Evolutionary conservation across 2,113 vertebrate genomes (phyloP), one percentile per base, ranked within the genome.

Genomic region (Aptenodytes forsteri): DNA sequence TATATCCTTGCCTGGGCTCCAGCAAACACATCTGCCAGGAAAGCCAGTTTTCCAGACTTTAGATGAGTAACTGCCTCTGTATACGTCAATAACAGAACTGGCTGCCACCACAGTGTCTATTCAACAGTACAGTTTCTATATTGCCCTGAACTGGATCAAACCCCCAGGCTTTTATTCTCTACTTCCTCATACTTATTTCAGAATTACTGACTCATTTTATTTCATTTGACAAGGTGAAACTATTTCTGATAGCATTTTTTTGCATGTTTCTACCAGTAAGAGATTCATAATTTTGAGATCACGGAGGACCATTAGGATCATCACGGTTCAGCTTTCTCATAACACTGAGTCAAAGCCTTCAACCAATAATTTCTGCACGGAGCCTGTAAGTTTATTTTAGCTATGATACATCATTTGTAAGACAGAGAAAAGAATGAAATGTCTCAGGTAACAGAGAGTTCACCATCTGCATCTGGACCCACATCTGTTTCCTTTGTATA

Each of bases 371-470:
- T 94, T 92, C 86, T 94, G 16, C 59, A 36, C 20, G 54, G 29
- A 92, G 55, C 13, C 32, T 75, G 22, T 26, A 47, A 70, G 55
- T 83, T 94, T 90, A 47, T 84, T 93, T 90, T 81, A 88, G 23
- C 42, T 44, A 10, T 73, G 72, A 83, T 73, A 30, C 71, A 47
- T 77, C 36, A 66, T 83, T 81, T 73, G 49, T 73, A 90, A 86
- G 36, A 40, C 4, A 29, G 11, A 44, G 47, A 61, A 79, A 77
- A 54, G 3, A 69, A 44, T 9, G 3, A 77, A 78, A 64, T 30
- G 40, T 95, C 75, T 88, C 90, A 93, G 90, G 91, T 95, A 90
- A 88, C 70, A 65, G 34, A 76, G 80, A 90, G 84, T 90, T 97
- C 84, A 95, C 82, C 62, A 62, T 90, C 84, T 82, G 54, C 87